Evolutionary conservation across 2,888 invertebrate genomes (phyloP).

Genomic region (Cheilosia scutellata): DNA sequence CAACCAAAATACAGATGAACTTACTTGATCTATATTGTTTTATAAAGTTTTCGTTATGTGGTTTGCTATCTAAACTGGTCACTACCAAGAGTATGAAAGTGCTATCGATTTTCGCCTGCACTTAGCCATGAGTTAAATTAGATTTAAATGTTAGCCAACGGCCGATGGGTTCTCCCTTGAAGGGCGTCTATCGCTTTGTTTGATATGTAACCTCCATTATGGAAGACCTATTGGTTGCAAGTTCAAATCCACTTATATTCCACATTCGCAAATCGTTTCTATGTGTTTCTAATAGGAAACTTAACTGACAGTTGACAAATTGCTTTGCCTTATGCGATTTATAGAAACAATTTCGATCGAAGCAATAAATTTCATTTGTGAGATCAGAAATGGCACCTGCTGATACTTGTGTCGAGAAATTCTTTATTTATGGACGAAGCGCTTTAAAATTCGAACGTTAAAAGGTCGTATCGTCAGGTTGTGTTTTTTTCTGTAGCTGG

Average conservation of each 20-base stretch:
- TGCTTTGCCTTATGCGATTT: conserved; percentile 26
- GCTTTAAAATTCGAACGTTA: neutral
- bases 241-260: conserved; percentile 32
- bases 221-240: conserved; percentile 21
- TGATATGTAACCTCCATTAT: neutral
- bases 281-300: neutral
- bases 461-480: too few species aligned
- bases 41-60: neutral
- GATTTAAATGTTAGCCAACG: conserved; percentile 3
- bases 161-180: neutral
- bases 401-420: neutral
- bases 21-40: neutral
- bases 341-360: neutral
- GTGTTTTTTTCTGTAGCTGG: too few species aligned
- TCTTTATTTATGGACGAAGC: neutral
- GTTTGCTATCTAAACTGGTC: neutral
- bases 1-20: too few species aligned
- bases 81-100: neutral
- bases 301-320: conserved; percentile 27
- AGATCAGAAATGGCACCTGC: neutral
- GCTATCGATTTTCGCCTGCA: neutral
- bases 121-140: neutral
- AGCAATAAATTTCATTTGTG: conserved; percentile 8
- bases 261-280: conserved; percentile 17
- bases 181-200: neutral